Base-by-base conservation (phyloP, 2,113 vertebrate species). In the Setophaga petechia region DNA sequence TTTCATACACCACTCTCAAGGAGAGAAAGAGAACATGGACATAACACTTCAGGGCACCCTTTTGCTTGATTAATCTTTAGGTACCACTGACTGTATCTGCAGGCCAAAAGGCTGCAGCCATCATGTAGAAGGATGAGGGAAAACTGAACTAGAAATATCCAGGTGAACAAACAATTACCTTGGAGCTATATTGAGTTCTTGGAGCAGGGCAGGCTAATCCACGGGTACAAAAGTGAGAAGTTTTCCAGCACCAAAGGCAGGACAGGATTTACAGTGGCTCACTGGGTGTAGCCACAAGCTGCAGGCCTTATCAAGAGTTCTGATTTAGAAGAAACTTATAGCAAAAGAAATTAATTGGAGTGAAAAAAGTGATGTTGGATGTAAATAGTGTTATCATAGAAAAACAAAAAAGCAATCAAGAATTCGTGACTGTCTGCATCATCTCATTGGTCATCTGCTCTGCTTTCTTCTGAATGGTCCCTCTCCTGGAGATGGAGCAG, bases 221-320 rank as follows among this genome's bases (percentile, higher is more conserved):
- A n/a, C 0, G 0, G 8, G 27, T 66, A 65, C 16, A 12, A 24
- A 51, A 39, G 4, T 66, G 6, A 54, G 17, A 46, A 15, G 20
- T 21, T 65, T 85, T 68, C 35, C 35, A 73, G 54, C 24, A 61
- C 21, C 7, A 30, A 8, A 39, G 39, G 11, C 21, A 46, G 11
- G 31, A 47, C 19, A 73, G 14, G 33, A 76, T 4, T 15, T 63
- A 37, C 1, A 86, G 13, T 2, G 10, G 17, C 5, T 73, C 14
- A 43, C 62, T 10, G 30, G 15, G 30, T 51, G 18, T 25, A 63
- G 51, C 23, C 27, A 47, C 8, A 35, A 72, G n/a, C 11, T 35
- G 30, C 24, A 80, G 25, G 16, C 19, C 10, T 84, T 68, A 90
- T 51, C 14, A 30, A 62, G 9, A 86, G 8, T 15, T 63, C 37